Conservation (phyloP, 23 tunicate species). For the Styela clava region DNA sequence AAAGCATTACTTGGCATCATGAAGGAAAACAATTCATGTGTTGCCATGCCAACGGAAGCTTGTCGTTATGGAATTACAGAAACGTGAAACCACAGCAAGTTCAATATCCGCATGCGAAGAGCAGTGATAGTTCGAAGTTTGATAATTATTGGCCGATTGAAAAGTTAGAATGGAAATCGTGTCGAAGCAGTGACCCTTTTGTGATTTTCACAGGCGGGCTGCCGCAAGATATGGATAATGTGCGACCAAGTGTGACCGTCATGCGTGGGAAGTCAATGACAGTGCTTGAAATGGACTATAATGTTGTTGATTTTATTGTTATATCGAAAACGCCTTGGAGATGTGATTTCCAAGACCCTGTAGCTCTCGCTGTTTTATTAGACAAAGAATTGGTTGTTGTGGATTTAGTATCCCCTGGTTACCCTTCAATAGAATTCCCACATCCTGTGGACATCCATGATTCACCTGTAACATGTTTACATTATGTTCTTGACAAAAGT, state of each 20-base stretch:
- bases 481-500: constrained; percentile 46
- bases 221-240: constrained; percentile 11
- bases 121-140: constrained; percentile 31
- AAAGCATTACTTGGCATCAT: constrained; percentile 51
- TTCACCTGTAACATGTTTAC: constrained; percentile 82
- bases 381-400: constrained; percentile 69
- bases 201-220: constrained; percentile 87
- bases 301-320: constrained; percentile 60
- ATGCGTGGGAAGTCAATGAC: constrained; percentile 61
- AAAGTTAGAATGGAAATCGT: constrained; percentile 52
- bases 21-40: constrained; percentile 87
- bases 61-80: constrained; percentile 54
- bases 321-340: constrained; percentile 51
- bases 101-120: constrained; percentile 42
- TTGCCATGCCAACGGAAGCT: constrained; percentile 57
- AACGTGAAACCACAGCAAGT: constrained; percentile 35
- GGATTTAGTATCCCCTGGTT: constrained; percentile 73
- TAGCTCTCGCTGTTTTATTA: constrained; percentile 57
- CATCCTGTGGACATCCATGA: constrained; percentile 78
- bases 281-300: constrained; percentile 77
- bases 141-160: constrained; percentile 40
- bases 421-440: constrained; percentile 49
- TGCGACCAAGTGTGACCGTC: constrained; percentile 56
- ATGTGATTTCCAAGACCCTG: constrained; percentile 73
- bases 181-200: constrained; percentile 52